Evolutionary conservation across 2,113 vertebrate species (phyloP).

Genomic region (Lethenteron reissneri): DNA sequence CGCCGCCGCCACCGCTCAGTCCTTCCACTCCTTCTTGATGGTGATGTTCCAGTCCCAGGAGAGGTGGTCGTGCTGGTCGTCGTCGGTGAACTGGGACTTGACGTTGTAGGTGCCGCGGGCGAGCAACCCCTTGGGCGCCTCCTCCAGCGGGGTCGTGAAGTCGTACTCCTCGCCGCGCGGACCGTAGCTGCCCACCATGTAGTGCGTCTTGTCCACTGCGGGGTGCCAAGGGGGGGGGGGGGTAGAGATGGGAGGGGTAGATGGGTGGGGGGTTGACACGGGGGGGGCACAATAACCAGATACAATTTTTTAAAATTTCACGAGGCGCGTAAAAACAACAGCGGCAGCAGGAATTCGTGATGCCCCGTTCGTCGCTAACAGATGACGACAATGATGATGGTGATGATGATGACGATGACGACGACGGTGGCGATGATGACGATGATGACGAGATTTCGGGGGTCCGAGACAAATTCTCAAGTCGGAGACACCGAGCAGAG

Average conservation of each 20-base stretch:
- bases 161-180: slow-evolving; percentile 55
- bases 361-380: too few relatives aligned
- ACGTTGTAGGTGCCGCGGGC: slow-evolving; percentile 66
- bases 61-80: slow-evolving; percentile 75
- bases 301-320: too few relatives aligned
- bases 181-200: slow-evolving; percentile 96
- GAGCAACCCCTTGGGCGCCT: slow-evolving; percentile 71
- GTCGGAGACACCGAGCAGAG: too few relatives aligned
- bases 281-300: not conserved
- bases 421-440: too few relatives aligned
- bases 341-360: too few relatives aligned
- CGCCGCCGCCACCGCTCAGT: slow-evolving; percentile 22
- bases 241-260: not conserved
- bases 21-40: slow-evolving; percentile 93
- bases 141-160: slow-evolving; percentile 62
- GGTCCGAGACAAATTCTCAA: too few relatives aligned
- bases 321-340: too few relatives aligned
- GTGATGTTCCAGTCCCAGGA: slow-evolving; percentile 87
- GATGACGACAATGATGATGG: too few relatives aligned
- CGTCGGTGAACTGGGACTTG: slow-evolving; percentile 85
- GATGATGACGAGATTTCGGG: too few relatives aligned
- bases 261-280: not conserved
- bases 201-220: slow-evolving; percentile 66
- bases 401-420: too few relatives aligned
- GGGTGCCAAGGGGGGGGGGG: not conserved